phyloP scores from a whole-genome alignment of 2,888 invertebrate species.

The Diaperis boleti region DNA sequence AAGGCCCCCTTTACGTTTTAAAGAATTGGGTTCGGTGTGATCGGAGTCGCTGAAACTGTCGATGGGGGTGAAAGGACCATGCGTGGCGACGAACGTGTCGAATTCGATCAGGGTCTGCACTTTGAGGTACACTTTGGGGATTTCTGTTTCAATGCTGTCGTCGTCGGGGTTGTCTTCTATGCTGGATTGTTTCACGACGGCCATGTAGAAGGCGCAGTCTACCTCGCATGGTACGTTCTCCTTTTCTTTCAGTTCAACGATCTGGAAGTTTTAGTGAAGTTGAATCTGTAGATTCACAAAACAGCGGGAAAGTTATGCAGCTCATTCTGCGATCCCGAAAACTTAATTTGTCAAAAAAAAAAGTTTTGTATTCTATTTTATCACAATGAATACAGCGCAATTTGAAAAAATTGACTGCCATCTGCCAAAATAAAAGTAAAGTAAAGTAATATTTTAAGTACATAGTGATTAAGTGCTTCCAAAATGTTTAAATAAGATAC shows the following conservation, averaged over 20 bases:
- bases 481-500: too few species aligned
- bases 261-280: too few species aligned
- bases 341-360: too few species aligned
- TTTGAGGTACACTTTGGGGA: constrained; percentile 77
- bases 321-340: too few species aligned
- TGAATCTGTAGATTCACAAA: too few species aligned
- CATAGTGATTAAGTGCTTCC: too few species aligned
- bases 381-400: too few species aligned
- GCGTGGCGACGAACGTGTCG: constrained; percentile 92
- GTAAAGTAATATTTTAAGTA: too few species aligned
- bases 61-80: constrained; percentile 92
- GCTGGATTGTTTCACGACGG: constrained; percentile 76
- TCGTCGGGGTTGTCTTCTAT: constrained; percentile 73
- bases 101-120: constrained; percentile 88
- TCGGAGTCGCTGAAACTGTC: constrained; percentile 71
- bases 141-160: constrained; percentile 73
- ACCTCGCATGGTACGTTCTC: constrained; percentile 76
- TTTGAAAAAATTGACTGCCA: too few species aligned
- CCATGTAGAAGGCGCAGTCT: constrained; percentile 80
- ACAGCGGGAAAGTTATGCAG: too few species aligned
- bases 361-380: too few species aligned
- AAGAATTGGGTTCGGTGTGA: constrained; percentile 57
- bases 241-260: constrained; percentile 90
- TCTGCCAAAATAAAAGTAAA: too few species aligned
- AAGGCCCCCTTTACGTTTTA: constrained; percentile 70